These are phyloP conservation scores for Micrastur ruficollis DNA, from an alignment of 2,797 vertebrate genomes.

Conservation along the genomic window DNA sequence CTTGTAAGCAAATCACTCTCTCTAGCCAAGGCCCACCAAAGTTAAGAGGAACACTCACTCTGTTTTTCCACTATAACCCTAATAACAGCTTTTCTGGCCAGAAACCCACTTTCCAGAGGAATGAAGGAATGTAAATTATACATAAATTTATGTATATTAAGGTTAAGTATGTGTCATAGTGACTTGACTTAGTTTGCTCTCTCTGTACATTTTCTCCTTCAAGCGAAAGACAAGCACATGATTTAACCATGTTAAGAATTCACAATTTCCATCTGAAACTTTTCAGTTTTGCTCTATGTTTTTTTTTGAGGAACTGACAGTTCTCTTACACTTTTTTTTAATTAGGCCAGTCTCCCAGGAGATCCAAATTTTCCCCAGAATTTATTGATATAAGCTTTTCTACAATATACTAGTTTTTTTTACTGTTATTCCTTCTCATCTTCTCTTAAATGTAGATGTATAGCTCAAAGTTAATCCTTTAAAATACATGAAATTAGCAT, in stretches of 20 bases:
- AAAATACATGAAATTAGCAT: neutral
- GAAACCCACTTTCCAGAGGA: neutral
- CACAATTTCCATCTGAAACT: neutral
- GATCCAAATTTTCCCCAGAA: neutral
- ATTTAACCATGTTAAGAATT: neutral
- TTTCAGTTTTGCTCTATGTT: neutral
- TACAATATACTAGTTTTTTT: fast-evolving
- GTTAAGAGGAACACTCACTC: neutral
- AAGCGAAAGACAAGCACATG: neutral
- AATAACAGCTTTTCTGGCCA: neutral
- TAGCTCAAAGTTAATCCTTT: neutral
- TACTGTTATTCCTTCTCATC: neutral
- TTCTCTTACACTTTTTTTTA: neutral
- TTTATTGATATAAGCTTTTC: neutral
- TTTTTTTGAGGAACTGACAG: neutral
- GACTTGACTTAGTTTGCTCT: neutral
- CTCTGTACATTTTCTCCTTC: neutral
- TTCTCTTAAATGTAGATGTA: neutral
- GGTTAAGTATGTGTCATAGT: neutral
- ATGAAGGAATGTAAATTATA: neutral
- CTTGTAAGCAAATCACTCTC: neutral
- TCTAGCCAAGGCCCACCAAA: neutral
- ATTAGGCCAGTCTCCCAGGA: neutral
- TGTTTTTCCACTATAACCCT: neutral
- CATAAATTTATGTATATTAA: neutral